These are phyloP conservation scores for Eulacestoma nigropectus DNA, from an alignment of 2,113 vertebrate species.

Conservation along the genomic window DNA sequence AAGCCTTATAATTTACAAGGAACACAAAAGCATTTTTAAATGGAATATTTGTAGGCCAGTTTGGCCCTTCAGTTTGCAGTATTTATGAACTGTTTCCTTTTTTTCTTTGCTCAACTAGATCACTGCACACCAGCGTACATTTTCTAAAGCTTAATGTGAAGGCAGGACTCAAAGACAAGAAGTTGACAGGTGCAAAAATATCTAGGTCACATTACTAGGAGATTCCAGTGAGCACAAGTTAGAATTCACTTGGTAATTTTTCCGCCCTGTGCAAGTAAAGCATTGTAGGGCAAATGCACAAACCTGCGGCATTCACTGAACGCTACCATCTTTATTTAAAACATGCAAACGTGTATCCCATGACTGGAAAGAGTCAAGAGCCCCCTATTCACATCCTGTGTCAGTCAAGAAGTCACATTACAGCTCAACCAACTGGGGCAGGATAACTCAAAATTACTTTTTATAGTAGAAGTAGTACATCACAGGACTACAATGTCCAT, in stretches of 20 bases:
- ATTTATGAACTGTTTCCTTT: conserved; percentile 5
- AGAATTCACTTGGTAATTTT: background rate
- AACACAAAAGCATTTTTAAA: background rate
- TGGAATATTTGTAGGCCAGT: background rate
- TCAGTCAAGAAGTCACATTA: background rate
- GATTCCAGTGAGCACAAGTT: background rate
- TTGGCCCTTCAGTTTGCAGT: background rate
- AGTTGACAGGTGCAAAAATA: background rate
- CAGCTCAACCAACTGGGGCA: background rate
- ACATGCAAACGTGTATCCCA: background rate
- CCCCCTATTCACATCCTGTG: fast-evolving
- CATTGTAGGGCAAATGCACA: background rate
- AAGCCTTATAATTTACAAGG: background rate
- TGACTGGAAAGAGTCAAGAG: background rate
- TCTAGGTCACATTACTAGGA: background rate
- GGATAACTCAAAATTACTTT: background rate
- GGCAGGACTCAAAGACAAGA: background rate
- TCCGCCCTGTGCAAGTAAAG: background rate
- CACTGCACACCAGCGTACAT: background rate
- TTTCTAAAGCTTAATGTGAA: conserved; percentile 3
- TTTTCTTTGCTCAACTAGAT: background rate
- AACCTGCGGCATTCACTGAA: background rate
- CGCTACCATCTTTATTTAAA: background rate
- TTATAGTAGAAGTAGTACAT: background rate
- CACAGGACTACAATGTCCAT: background rate